Evolutionary conservation across 2,797 vertebrate species (phyloP).

Genomic region (Tragopan temminckii): DNA sequence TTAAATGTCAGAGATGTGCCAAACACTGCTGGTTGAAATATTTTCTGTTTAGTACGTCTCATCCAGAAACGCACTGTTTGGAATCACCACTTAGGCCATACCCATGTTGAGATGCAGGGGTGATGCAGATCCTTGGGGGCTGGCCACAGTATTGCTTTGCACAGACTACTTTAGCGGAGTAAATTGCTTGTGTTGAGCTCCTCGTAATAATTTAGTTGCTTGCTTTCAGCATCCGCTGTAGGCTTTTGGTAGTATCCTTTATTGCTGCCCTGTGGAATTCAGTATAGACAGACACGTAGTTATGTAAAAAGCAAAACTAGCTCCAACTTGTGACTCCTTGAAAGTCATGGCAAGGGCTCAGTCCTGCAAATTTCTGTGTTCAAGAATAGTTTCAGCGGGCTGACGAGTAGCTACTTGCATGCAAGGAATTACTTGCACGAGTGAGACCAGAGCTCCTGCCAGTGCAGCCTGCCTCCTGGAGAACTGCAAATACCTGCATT

Average conservation of each 20-base stretch:
- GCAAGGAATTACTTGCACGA: neutral
- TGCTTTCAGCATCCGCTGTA: neutral
- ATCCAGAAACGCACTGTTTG: slow-evolving; percentile 16
- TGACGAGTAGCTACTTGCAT: slow-evolving; percentile 35
- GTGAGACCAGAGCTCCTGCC: slow-evolving; percentile 11
- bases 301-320: neutral
- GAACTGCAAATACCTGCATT: neutral
- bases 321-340: slow-evolving; percentile 6
- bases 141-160: neutral
- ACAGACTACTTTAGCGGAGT: neutral
- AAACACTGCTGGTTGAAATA: neutral
- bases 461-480: slow-evolving; percentile 35
- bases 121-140: neutral
- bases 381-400: neutral
- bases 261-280: neutral
- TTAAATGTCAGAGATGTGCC: neutral
- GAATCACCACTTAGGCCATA: neutral
- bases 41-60: neutral
- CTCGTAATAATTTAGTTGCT: neutral
- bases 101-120: neutral
- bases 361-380: neutral
- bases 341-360: slow-evolving; percentile 35
- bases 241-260: neutral
- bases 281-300: neutral
- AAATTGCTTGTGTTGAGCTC: neutral